Percentiles rank a stretch among this genome's conserved stretches.
These are phyloP conservation scores for Pterobdella sp. DNA, from an alignment of 2,888 invertebrate genomes.

Conservation along the genomic window DNA sequence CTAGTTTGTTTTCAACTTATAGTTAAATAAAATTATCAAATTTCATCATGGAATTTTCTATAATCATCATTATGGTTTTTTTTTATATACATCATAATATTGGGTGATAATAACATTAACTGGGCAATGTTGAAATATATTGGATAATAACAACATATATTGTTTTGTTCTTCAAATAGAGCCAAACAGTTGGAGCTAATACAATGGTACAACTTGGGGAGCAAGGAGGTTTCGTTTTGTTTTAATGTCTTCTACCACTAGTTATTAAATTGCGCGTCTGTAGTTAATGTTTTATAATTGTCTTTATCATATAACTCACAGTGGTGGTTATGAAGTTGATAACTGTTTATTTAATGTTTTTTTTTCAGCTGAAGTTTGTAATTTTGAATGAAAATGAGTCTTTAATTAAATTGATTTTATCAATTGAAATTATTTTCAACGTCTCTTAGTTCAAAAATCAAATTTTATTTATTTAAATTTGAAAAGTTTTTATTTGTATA, in stretches of 20 bases:
- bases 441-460: not conserved
- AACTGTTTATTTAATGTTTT: not conserved
- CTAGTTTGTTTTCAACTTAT: too few relatives aligned
- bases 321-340: not conserved
- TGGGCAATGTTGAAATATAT: too few relatives aligned
- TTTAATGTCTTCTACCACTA: constrained; percentile 49
- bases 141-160: too few relatives aligned
- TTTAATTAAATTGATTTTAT: too few relatives aligned
- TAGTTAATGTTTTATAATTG: not conserved
- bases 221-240: constrained; percentile 76
- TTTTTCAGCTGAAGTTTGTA: not conserved
- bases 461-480: not conserved
- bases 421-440: not conserved
- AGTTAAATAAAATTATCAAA: too few relatives aligned
- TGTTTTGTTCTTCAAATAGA: too few relatives aligned
- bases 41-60: too few relatives aligned
- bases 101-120: too few relatives aligned
- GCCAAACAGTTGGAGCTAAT: constrained; percentile 99
- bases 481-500: not conserved
- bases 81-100: too few relatives aligned
- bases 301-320: not conserved
- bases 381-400: too few relatives aligned
- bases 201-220: constrained; percentile 99
- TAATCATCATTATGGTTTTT: too few relatives aligned
- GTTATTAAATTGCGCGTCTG: not conserved